phyloP scores from a whole-genome alignment of 2,113 vertebrate species.

The Chlamydotis undulata region DNA sequence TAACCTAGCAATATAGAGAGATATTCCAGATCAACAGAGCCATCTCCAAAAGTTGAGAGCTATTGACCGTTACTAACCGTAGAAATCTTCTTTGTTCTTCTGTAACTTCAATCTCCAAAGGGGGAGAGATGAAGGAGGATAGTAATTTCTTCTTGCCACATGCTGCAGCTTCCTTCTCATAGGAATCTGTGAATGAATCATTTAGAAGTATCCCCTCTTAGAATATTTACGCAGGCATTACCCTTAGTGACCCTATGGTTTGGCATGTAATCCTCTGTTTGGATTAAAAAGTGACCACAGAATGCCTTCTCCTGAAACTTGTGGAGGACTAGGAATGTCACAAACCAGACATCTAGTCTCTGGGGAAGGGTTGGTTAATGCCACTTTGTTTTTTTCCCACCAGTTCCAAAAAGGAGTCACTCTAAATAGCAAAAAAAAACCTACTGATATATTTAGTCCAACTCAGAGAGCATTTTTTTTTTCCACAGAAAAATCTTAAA shows the following conservation, averaged over 20 bases:
- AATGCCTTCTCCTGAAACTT: conserved; percentile 46
- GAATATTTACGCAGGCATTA: conserved; percentile 29
- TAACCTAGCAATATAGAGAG: neutral
- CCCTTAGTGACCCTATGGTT: conserved; percentile 36
- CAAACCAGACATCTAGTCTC: conserved; percentile 38
- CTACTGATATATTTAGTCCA: conserved; percentile 44
- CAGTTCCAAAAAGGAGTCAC: conserved; percentile 48
- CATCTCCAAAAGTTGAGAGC: neutral
- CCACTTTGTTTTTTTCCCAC: conserved; percentile 55
- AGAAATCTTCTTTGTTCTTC: conserved; percentile 89
- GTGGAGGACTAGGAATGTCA: conserved; percentile 43
- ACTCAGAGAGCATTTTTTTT: neutral
- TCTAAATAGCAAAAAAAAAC: conserved; percentile 33
- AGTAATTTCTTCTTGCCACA: conserved; percentile 82
- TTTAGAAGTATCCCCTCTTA: conserved; percentile 19
- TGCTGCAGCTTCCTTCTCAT: conserved; percentile 81
- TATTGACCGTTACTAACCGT: conserved; percentile 72
- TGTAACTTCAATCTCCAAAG: conserved; percentile 85
- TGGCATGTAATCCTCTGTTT: conserved; percentile 30
- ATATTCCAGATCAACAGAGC: neutral
- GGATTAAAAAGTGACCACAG: conserved; percentile 52
- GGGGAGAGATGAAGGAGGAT: conserved; percentile 86
- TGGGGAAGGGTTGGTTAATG: conserved; percentile 47
- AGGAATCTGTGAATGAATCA: conserved; percentile 84
- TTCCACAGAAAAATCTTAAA: conserved; percentile 26